A percentile compares a stretch with the other conserved stretches of the same genome.
phyloP scores from a whole-genome alignment of 2,113 vertebrate species.

The Cardinalis cardinalis region DNA sequence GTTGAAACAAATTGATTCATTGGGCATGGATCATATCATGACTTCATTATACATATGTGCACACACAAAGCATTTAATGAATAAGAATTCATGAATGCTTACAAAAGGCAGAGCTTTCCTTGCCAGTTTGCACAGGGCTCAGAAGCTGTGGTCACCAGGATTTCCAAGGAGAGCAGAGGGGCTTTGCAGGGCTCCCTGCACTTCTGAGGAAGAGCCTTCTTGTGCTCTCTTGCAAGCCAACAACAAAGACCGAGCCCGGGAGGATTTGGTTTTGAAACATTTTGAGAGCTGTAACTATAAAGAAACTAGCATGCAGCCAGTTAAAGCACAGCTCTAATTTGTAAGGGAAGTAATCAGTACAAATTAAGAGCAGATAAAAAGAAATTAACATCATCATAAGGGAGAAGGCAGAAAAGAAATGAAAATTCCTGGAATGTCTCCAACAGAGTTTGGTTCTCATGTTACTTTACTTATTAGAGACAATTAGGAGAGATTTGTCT shows the following conservation, averaged over 20 bases:
- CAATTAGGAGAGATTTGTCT: conserved; percentile 30
- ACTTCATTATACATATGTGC: neutral
- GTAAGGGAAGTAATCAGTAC: conserved; percentile 20
- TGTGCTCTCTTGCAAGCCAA: neutral
- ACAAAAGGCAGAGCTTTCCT: neutral
- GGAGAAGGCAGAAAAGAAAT: neutral
- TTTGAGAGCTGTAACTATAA: neutral
- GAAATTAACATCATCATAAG: neutral
- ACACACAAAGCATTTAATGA: neutral
- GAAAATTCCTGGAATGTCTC: conserved; percentile 22
- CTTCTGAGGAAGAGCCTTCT: neutral
- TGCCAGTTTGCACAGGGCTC: neutral
- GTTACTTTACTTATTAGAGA: conserved; percentile 24
- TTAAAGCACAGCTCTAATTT: neutral
- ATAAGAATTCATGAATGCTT: neutral
- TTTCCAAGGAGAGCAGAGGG: neutral
- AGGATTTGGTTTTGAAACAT: neutral
- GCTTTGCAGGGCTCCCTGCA: neutral
- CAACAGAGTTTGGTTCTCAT: conserved; percentile 6
- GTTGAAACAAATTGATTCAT: neutral
- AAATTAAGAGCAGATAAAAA: conserved; percentile 46
- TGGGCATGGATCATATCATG: neutral
- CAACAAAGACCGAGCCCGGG: neutral
- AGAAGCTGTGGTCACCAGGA: neutral
- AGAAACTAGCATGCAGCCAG: neutral